Evolutionary conservation across 2,797 vertebrate species (phyloP).

Genomic region (Heteromormyrus szaboi): DNA sequence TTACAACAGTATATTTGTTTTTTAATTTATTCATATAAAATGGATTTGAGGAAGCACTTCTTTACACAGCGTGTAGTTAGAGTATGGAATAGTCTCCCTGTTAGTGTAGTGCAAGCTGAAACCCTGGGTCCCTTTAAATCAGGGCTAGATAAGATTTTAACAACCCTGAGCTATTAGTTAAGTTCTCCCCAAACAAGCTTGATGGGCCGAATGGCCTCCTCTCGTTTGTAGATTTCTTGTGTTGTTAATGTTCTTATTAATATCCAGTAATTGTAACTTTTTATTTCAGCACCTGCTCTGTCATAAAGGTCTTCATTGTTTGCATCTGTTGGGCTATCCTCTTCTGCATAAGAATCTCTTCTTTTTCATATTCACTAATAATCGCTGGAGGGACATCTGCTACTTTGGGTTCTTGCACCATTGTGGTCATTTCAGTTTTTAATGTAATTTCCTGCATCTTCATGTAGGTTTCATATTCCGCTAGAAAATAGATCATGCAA

Average conservation of each 20-base stretch:
- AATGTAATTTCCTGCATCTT: conserved; percentile 39
- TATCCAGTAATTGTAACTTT: conserved; percentile 36
- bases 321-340: conserved; percentile 78
- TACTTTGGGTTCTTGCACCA: conserved; percentile 42
- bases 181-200: too few species aligned
- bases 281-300: conserved; percentile 73
- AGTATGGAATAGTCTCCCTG: too few species aligned
- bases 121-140: too few species aligned
- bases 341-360: conserved; percentile 75
- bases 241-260: neutral
- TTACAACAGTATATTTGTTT: neutral
- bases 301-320: conserved; percentile 70
- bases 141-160: too few species aligned
- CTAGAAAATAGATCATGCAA: conserved; percentile 53
- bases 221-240: too few species aligned
- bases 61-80: too few species aligned
- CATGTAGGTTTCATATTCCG: conserved; percentile 80
- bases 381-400: neutral
- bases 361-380: conserved; percentile 71
- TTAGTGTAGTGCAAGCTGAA: too few species aligned
- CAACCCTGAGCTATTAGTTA: too few species aligned
- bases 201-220: too few species aligned
- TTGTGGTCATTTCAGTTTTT: conserved; percentile 73
- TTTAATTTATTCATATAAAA: neutral
- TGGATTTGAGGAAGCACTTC: too few species aligned